A percentile compares a stretch with the other conserved stretches of the same genome.
phyloP scores from a whole-genome alignment of 2,888 invertebrate species.

The Morpho deidamia region DNA sequence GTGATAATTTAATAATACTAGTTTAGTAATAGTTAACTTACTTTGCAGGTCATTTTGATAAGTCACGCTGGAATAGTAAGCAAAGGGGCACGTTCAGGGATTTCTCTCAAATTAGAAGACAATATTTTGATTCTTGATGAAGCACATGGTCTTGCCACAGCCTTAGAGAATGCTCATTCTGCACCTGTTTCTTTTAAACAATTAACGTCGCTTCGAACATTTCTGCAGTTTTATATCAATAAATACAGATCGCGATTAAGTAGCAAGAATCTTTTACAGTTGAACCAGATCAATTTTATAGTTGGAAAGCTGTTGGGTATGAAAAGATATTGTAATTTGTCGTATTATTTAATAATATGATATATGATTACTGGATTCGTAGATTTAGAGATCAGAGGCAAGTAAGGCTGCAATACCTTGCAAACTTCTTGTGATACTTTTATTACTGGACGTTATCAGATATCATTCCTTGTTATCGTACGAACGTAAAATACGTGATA shows the following conservation, averaged over 20 bases:
- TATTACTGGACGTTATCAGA: too few relatives aligned
- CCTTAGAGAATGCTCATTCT: conserved; percentile 91
- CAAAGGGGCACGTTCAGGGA: conserved; percentile 57
- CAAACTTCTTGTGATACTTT: too few relatives aligned
- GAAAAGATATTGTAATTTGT: not conserved
- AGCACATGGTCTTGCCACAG: conserved; percentile 96
- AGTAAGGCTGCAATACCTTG: too few relatives aligned
- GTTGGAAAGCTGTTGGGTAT: conserved; percentile 75
- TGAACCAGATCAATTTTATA: conserved; percentile 90
- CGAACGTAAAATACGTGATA: too few relatives aligned
- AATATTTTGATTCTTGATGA: conserved; percentile 95
- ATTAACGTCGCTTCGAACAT: conserved; percentile 80
- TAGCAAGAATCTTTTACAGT: conserved; percentile 86
- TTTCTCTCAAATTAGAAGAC: conserved; percentile 75
- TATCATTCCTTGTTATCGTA: too few relatives aligned
- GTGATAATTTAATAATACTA: not conserved
- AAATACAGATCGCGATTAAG: conserved; percentile 86
- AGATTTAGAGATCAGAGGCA: too few relatives aligned
- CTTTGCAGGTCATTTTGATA: conserved; percentile 54
- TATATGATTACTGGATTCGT: too few relatives aligned
- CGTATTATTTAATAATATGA: too few relatives aligned
- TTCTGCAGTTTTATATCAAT: conserved; percentile 84
- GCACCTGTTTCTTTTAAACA: conserved; percentile 84
- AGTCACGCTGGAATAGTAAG: conserved; percentile 70
- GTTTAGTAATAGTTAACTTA: too few relatives aligned